Percentiles rank a stretch among this genome's conserved stretches.
Evolutionary conservation across 2,113 vertebrate genomes (phyloP).

Genomic region (Hystrix cristata): DNA sequence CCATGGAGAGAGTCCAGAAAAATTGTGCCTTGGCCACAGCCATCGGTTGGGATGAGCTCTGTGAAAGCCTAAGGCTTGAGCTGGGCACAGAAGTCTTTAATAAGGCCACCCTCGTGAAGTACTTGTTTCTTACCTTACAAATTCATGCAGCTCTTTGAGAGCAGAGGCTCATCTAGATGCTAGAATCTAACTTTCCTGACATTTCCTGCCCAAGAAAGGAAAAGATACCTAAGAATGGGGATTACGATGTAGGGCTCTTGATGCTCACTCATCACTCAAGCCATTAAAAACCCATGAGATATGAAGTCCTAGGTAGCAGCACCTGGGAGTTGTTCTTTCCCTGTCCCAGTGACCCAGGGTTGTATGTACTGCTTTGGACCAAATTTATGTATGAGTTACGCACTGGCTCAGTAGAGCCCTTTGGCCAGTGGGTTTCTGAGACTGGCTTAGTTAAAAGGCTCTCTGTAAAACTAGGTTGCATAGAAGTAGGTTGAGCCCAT

Average conservation of each 20-base stretch:
- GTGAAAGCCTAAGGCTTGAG: background rate
- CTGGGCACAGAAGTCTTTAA: background rate
- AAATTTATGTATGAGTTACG: background rate
- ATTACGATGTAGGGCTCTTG: background rate
- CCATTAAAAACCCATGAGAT: background rate
- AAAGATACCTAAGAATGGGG: background rate
- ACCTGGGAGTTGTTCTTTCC: background rate
- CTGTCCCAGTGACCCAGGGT: background rate
- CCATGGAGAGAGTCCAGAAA: background rate
- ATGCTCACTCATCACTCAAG: background rate
- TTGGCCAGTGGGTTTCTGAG: conserved; percentile 40
- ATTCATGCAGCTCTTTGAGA: background rate
- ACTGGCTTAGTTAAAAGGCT: background rate
- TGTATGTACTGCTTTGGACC: background rate
- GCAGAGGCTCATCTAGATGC: background rate
- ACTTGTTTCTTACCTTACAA: background rate
- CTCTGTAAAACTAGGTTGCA: background rate
- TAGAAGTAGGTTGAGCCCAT: background rate
- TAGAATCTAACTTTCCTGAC: background rate
- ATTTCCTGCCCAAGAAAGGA: background rate
- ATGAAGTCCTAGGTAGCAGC: background rate
- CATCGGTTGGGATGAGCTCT: background rate
- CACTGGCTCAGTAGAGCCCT: background rate
- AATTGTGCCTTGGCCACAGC: background rate
- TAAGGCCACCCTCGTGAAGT: background rate